Evolutionary conservation across 2,113 vertebrate species (phyloP).

Genomic region (Megaleporinus macrocephalus): DNA sequence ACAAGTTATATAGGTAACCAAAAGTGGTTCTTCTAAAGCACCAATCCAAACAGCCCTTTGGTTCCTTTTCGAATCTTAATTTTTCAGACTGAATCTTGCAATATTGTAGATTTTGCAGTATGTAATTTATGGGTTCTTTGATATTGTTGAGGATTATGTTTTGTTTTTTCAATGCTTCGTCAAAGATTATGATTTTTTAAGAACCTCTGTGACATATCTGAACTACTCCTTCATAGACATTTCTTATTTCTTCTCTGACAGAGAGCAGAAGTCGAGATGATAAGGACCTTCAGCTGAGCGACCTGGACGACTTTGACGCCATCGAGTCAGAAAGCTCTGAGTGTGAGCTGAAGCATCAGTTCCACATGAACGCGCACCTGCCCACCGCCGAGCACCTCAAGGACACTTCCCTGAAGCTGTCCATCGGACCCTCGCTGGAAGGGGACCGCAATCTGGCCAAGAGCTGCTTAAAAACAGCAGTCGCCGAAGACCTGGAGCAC

Average conservation of each 20-base stretch:
- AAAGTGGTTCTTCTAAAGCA: no score
- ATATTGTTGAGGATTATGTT: no score
- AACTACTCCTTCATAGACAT: neutral
- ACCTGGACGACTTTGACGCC: constrained; percentile 92
- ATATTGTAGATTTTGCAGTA: no score
- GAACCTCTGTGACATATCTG: neutral
- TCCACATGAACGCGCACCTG: constrained; percentile 82
- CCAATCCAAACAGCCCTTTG: no score
- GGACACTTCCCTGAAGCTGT: constrained; percentile 80
- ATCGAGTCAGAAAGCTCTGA: constrained; percentile 90
- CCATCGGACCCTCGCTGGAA: constrained; percentile 71
- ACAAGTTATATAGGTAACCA: no score
- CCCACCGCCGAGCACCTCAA: constrained; percentile 76
- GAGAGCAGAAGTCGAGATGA: constrained; percentile 85
- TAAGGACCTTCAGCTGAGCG: constrained; percentile 92
- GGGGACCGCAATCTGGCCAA: constrained; percentile 82
- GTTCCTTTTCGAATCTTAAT: no score
- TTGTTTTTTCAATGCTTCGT: no score
- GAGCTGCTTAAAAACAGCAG: constrained; percentile 83
- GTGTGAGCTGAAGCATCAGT: constrained; percentile 89
- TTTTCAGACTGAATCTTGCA: no score
- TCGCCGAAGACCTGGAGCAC: constrained; percentile 77
- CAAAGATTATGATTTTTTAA: neutral
- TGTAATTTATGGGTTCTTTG: no score
- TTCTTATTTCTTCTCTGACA: constrained; percentile 57